phyloP scores from a whole-genome alignment of 2,113 vertebrate species.

The Calyptomena viridis region DNA sequence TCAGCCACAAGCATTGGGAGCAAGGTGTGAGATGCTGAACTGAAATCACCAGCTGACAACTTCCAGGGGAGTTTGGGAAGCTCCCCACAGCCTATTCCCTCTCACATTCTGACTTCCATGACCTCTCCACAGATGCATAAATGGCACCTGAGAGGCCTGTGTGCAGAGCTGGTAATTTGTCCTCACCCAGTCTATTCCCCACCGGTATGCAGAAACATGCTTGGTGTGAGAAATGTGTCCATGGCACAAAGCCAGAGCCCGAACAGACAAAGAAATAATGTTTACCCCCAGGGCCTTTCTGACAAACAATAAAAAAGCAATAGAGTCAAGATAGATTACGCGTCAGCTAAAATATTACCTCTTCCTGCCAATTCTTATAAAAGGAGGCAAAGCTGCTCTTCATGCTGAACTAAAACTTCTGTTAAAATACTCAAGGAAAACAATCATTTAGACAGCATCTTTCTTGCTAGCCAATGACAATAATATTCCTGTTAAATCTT shows the following conservation, averaged over 20 bases:
- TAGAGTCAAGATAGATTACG: conserved; percentile 80
- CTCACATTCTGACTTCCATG: neutral
- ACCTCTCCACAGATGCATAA: conserved; percentile 46
- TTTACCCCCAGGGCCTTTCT: conserved; percentile 77
- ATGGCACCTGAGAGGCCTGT: conserved; percentile 54
- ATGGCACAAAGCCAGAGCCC: conserved; percentile 74
- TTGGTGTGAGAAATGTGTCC: conserved; percentile 74
- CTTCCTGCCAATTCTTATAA: conserved; percentile 80
- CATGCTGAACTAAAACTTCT: conserved; percentile 55
- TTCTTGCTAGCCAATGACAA: conserved; percentile 32
- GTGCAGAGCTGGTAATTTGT: conserved; percentile 52
- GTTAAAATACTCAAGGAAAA: conserved; percentile 67
- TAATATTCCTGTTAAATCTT: conserved; percentile 41
- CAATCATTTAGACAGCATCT: conserved; percentile 58
- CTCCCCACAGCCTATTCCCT: conserved; percentile 15
- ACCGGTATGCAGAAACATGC: conserved; percentile 75
- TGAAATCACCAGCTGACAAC: neutral
- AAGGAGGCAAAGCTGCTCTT: conserved; percentile 66
- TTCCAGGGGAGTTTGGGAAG: conserved; percentile 17
- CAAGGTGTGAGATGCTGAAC: conserved; percentile 14
- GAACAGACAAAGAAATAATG: conserved; percentile 81
- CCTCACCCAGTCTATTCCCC: conserved; percentile 58
- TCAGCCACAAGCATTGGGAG: neutral
- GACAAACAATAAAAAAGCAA: conserved; percentile 76
- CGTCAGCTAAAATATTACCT: conserved; percentile 77